Percentiles rank a stretch among this genome's conserved stretches.
phyloP scores from a whole-genome alignment of 1,140 invertebrate species.

The Triops longicaudatus region DNA sequence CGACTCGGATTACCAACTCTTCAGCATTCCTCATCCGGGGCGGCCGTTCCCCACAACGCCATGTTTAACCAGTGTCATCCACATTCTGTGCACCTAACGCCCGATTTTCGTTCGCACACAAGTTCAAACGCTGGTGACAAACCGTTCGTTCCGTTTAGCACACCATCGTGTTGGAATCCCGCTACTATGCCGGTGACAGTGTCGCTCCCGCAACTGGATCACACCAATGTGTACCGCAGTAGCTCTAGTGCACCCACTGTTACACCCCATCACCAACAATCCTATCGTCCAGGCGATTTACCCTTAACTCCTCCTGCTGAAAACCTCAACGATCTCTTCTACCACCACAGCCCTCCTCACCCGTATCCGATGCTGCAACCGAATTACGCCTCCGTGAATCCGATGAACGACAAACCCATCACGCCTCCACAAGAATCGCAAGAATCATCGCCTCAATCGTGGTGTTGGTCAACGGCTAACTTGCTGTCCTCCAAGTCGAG shows the following conservation, averaged over 20 bases:
- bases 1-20: neutral
- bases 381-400: neutral
- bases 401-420: conserved; percentile 16
- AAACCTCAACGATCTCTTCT: conserved; percentile 17
- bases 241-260: neutral
- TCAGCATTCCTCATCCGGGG: neutral
- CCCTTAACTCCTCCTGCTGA: conserved; percentile 23
- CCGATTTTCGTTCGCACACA: neutral
- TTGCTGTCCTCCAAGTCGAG: neutral
- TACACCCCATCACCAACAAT: neutral
- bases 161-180: conserved; percentile 8
- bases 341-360: neutral
- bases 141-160: neutral
- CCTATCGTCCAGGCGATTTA: neutral
- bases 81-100: neutral
- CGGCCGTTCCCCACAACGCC: neutral
- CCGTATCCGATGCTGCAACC: conserved; percentile 5
- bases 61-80: neutral
- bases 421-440: conserved; percentile 15
- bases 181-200: conserved; percentile 22
- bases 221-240: neutral
- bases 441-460: neutral
- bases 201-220: neutral
- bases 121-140: conserved; percentile 13
- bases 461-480: conserved; percentile 18